Evolutionary conservation across 2,113 vertebrate genomes (phyloP).

Genomic region (Coturnix japonica): DNA sequence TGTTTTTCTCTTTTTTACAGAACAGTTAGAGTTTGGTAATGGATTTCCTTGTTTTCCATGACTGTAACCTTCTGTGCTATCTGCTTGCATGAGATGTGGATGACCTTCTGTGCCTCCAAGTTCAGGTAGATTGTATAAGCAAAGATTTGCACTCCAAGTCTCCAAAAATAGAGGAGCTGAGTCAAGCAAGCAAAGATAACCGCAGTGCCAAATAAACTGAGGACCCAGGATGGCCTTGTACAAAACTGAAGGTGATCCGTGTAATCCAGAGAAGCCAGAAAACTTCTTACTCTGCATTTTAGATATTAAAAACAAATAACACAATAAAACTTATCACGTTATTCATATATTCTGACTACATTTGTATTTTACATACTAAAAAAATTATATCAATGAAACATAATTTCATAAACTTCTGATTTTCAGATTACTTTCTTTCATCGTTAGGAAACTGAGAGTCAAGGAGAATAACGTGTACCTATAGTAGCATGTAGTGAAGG

Average conservation of each 20-base stretch:
- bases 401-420: not conserved
- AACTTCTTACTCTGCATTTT: not conserved
- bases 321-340: not conserved
- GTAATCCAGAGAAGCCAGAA: not conserved
- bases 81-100: not conserved
- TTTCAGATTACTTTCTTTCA: not conserved
- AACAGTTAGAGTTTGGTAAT: not conserved
- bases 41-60: not conserved
- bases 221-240: not conserved
- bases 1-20: not conserved
- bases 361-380: not conserved
- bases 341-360: not conserved
- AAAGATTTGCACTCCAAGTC: not conserved
- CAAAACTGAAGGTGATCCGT: not conserved
- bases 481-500: not conserved
- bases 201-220: not conserved
- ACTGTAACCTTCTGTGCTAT: not conserved
- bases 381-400: not conserved
- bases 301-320: not conserved
- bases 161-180: not conserved
- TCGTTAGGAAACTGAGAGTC: not conserved
- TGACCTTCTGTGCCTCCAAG: not conserved
- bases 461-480: not conserved
- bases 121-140: not conserved
- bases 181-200: not conserved